Evolutionary conservation across 1,140 invertebrate genomes (phyloP).

Genomic region (Drosophila punjabiensis): DNA sequence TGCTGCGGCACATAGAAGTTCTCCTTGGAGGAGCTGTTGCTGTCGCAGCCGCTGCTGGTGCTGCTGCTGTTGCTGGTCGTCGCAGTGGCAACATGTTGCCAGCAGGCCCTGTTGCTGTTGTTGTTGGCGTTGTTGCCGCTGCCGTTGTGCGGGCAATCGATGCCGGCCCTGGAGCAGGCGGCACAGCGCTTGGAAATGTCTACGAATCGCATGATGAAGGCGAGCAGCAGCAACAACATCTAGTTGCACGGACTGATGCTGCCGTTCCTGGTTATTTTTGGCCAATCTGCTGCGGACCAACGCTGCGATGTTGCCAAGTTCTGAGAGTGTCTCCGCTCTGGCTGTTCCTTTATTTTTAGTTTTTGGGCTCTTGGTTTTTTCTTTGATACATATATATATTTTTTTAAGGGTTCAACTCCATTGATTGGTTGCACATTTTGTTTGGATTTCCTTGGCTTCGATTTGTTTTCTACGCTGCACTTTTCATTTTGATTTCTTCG

Average conservation of each 20-base stretch:
- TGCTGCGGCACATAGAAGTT: constrained; percentile 66
- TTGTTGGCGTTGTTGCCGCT: constrained; percentile 41
- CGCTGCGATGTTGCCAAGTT: constrained; percentile 72
- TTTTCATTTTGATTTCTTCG: constrained; percentile 72
- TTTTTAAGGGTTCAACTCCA: constrained; percentile 72
- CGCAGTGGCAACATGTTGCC: constrained; percentile 68
- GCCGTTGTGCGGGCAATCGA: constrained; percentile 49
- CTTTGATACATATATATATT: not conserved
- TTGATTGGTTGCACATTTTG: constrained; percentile 77
- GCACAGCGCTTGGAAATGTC: constrained; percentile 83
- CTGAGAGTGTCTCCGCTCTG: constrained; percentile 32
- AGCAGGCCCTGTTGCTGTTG: constrained; percentile 64
- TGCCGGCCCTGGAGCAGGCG: constrained; percentile 57
- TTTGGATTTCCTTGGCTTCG: constrained; percentile 44
- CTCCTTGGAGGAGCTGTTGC: constrained; percentile 78
- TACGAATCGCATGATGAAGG: constrained; percentile 84
- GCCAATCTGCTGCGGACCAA: constrained; percentile 64
- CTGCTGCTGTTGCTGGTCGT: constrained; percentile 73
- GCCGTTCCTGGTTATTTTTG: constrained; percentile 66
- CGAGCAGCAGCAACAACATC: constrained; percentile 84
- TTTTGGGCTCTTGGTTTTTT: constrained; percentile 28
- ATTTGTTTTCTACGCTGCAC: constrained; percentile 51
- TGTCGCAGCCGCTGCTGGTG: constrained; percentile 78
- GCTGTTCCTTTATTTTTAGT: constrained; percentile 54
- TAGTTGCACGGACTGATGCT: constrained; percentile 73